Conservation (phyloP, 92 coral and sea anemone genomes). For the Parazoanthus swiftii region DNA sequence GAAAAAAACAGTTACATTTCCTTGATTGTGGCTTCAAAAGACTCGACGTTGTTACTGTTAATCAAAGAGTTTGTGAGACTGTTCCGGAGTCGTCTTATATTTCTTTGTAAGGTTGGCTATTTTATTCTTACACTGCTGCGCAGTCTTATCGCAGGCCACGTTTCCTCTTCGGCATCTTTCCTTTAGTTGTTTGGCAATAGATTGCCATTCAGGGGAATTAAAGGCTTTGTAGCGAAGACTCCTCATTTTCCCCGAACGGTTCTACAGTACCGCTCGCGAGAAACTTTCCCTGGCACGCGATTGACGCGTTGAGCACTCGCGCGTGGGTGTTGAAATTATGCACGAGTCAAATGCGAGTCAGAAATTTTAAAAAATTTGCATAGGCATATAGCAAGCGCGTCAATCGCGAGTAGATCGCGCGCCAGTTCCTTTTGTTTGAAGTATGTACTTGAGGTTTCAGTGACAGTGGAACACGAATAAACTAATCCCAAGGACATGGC, state of each 20-base stretch:
- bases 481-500: conserved; percentile 6
- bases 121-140: conserved; percentile 54
- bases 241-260: conserved; percentile 40
- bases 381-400: background rate
- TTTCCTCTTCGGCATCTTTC: conserved; percentile 50
- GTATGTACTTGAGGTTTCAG: conserved; percentile 16
- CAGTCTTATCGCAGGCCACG: conserved; percentile 51
- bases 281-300: conserved; percentile 12
- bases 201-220: conserved; percentile 53
- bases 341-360: background rate
- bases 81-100: conserved; percentile 26
- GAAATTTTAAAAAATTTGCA: background rate
- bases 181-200: conserved; percentile 44
- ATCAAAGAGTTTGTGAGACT: too few species aligned
- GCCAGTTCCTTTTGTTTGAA: conserved; percentile 16
- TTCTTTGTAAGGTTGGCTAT: conserved; percentile 53
- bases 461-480: background rate
- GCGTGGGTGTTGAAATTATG: conserved; percentile 3
- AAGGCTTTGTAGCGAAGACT: conserved; percentile 44
- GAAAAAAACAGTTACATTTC: too few species aligned
- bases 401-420: background rate
- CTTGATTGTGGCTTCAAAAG: too few species aligned
- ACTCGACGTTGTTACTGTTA: too few species aligned
- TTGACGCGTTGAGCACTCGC: background rate
- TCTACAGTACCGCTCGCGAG: conserved; percentile 9